A percentile compares a stretch with the other conserved stretches of the same genome.
phyloP scores from a whole-genome alignment of 1,140 invertebrate genomes.

The Eupristina koningsbergeri region DNA sequence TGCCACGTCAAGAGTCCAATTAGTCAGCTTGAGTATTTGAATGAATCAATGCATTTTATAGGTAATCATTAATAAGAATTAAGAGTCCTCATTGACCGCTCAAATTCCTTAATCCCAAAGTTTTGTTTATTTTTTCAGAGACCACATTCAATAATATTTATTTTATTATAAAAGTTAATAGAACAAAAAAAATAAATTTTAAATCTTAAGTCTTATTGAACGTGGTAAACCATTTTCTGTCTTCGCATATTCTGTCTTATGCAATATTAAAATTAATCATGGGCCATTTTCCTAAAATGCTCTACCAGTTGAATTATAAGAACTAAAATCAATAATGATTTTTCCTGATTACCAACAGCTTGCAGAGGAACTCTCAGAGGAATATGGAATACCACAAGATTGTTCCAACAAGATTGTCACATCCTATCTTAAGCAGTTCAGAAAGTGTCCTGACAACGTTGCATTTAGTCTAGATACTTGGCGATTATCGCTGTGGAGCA shows the following conservation, averaged over 20 bases:
- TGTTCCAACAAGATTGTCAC: slow-evolving; percentile 77
- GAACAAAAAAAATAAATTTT: neutral
- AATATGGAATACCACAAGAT: slow-evolving; percentile 79
- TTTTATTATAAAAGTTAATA: neutral
- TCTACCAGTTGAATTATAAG: slow-evolving; percentile 16
- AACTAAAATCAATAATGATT: slow-evolving; percentile 42
- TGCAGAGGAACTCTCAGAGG: slow-evolving; percentile 78
- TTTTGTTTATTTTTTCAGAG: slow-evolving; percentile 52
- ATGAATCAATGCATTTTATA: slow-evolving; percentile 74
- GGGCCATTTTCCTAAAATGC: slow-evolving; percentile 36
- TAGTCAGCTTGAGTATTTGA: slow-evolving; percentile 72
- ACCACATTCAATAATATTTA: slow-evolving; percentile 52
- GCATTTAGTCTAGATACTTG: slow-evolving; percentile 81
- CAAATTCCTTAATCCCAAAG: slow-evolving; percentile 46
- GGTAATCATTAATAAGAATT: slow-evolving; percentile 74
- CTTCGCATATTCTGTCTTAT: slow-evolving; percentile 41
- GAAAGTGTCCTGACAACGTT: slow-evolving; percentile 84
- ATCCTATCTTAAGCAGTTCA: slow-evolving; percentile 81
- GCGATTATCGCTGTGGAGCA: slow-evolving; percentile 83
- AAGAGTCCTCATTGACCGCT: slow-evolving; percentile 65
- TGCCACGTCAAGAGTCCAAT: slow-evolving; percentile 72
- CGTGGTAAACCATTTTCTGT: slow-evolving; percentile 40
- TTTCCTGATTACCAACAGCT: slow-evolving; percentile 75
- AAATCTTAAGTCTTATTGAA: slow-evolving; percentile 37
- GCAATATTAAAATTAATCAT: slow-evolving; percentile 41